A percentile compares a stretch with the other conserved stretches of the same genome.
Conservation (phyloP, 2,888 invertebrate species). For the Mycalesis mineus region DNA sequence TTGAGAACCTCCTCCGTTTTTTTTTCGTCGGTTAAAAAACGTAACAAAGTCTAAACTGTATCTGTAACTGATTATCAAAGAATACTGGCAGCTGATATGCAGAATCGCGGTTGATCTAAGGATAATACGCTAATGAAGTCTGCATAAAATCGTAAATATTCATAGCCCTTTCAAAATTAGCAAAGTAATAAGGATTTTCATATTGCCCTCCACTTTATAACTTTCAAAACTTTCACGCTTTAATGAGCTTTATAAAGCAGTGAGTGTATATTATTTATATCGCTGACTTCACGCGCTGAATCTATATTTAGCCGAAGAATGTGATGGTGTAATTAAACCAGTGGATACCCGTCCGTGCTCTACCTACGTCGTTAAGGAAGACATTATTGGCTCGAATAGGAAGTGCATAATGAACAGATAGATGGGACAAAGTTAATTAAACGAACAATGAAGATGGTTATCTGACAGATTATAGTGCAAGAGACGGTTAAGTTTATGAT, state of each 20-base stretch:
- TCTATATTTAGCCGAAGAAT: conserved; percentile 12
- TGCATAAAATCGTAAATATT: not conserved
- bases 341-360: not conserved
- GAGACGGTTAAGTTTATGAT: not conserved
- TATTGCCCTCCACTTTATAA: not conserved
- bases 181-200: not conserved
- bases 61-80: too few relatives aligned
- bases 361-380: conserved; percentile 24
- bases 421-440: conserved; percentile 60
- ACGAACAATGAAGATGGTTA: conserved; percentile 73
- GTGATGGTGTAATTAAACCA: conserved; percentile 16
- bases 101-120: too few relatives aligned
- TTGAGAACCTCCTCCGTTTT: too few relatives aligned
- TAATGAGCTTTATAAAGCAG: not conserved
- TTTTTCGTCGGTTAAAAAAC: too few relatives aligned
- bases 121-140: too few relatives aligned
- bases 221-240: conserved; percentile 6
- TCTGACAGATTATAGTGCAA: conserved; percentile 41
- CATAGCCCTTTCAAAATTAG: conserved; percentile 6
- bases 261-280: conserved; percentile 5
- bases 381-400: conserved; percentile 32
- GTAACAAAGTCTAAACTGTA: too few relatives aligned
- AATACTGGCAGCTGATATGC: too few relatives aligned
- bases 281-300: conserved; percentile 3
- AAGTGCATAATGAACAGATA: conserved; percentile 55